phyloP scores from a whole-genome alignment of 1,140 invertebrate genomes.

The Acromyrmex charruanus region DNA sequence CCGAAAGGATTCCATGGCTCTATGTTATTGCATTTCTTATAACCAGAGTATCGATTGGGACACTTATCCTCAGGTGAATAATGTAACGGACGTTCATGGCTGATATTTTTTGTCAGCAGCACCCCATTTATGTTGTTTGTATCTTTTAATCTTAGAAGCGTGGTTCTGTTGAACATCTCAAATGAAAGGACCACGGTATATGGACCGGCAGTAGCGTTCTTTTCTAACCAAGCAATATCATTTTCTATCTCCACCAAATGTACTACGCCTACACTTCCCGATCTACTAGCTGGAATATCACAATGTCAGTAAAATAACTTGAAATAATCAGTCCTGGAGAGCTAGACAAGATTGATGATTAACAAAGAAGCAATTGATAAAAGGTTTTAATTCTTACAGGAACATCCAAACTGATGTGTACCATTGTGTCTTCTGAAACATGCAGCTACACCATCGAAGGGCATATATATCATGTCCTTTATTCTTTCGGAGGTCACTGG shows the following conservation, averaged over 20 bases:
- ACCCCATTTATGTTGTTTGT: slow-evolving; percentile 89
- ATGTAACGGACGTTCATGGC: slow-evolving; percentile 72
- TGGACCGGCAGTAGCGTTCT: slow-evolving; percentile 89
- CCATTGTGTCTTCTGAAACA: slow-evolving; percentile 96
- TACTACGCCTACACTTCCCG: slow-evolving; percentile 94
- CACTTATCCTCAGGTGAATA: slow-evolving; percentile 94
- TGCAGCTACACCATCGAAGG: slow-evolving; percentile 90
- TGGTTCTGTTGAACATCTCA: slow-evolving; percentile 87
- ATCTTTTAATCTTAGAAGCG: slow-evolving; percentile 85
- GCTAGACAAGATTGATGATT: slow-evolving; percentile 1
- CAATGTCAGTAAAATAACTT: not conserved
- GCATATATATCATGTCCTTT: slow-evolving; percentile 93
- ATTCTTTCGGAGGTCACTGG: slow-evolving; percentile 87
- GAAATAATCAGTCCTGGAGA: not conserved
- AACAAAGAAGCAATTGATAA: not conserved
- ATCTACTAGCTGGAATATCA: slow-evolving; percentile 86
- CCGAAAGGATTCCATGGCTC: slow-evolving; percentile 93
- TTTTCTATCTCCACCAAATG: slow-evolving; percentile 89
- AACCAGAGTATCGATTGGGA: slow-evolving; percentile 93
- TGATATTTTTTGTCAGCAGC: slow-evolving; percentile 85
- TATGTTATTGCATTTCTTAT: slow-evolving; percentile 83
- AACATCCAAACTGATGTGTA: slow-evolving; percentile 97
- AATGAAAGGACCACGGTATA: slow-evolving; percentile 91
- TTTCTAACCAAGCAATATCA: slow-evolving; percentile 92
- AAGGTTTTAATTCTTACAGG: slow-evolving; percentile 89